A percentile compares a stretch with the other conserved stretches of the same genome.
Conservation (phyloP, 2,797 vertebrate species). For the Microctenopoma lineatum region DNA sequence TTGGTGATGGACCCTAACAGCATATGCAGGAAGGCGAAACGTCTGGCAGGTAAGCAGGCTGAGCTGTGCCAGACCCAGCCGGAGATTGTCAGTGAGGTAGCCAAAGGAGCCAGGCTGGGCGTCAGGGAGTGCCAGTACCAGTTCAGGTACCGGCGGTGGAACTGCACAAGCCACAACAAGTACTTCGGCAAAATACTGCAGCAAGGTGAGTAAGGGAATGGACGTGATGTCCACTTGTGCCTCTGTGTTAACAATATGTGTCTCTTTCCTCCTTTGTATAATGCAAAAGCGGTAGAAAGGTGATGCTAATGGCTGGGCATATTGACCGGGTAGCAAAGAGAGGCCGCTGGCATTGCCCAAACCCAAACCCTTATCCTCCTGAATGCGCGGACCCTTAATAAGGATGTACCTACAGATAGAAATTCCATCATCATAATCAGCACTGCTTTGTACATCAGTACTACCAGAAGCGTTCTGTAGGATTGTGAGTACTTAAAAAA, state of each 20-base stretch:
- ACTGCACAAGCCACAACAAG: conserved; percentile 99
- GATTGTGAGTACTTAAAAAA: background rate
- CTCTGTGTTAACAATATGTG: background rate
- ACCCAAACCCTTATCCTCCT: too few species aligned
- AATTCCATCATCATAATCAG: too few species aligned
- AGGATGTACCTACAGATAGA: too few species aligned
- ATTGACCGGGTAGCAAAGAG: too few species aligned
- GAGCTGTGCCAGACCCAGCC: conserved; percentile 97
- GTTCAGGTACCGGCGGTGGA: conserved; percentile 97
- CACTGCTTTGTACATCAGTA: background rate
- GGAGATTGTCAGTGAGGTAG: conserved; percentile 94
- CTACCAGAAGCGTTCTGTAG: conserved; percentile 3
- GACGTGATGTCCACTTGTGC: background rate
- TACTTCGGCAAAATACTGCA: conserved; percentile 97
- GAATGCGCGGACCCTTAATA: too few species aligned
- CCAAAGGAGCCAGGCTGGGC: conserved; percentile 93
- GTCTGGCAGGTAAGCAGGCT: conserved; percentile 93
- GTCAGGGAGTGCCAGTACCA: conserved; percentile 97
- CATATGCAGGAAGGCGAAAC: conserved; percentile 97
- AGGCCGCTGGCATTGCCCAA: too few species aligned
- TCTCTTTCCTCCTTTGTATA: background rate
- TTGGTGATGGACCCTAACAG: conserved; percentile 99
- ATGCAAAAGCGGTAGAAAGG: too few species aligned
- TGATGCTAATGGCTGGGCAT: too few species aligned
- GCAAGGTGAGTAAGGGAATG: conserved; percentile 87